Base-by-base conservation (phyloP, 1,140 invertebrate species). In the Apis florea region DNA sequence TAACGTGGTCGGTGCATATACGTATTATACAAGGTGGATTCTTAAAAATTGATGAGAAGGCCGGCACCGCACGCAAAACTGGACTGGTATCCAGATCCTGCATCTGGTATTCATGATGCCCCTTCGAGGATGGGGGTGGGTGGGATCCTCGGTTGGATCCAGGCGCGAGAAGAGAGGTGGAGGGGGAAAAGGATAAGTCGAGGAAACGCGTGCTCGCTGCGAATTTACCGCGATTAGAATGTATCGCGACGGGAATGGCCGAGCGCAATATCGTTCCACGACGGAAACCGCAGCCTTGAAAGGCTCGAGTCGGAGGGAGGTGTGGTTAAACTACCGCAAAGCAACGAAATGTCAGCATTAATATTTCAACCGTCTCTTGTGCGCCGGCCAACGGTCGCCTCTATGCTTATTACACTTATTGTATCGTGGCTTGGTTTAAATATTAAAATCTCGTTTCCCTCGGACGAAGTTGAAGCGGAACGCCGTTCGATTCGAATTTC, bases 31-130 rank as follows among this genome's bases (percentile, higher is more conserved):
- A 85, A 64, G 89, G 82, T 83, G 86, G 31, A 89, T 88, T 90
- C 88, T 93, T 93, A 93, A 93, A 93, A 93, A 93, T 94, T 94
- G 91, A 94, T 93, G 92, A 88, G 87, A 88, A 88, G 91, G 88
- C 85, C 69, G 84, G 87, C 84, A 85, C 86, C 88, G 90, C 91
- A 89, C 88, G 91, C 92, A 92, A 40, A 93, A 92, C 92, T 91
- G 92, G 92, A 93, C 93, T 40, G 85, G 85, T 88, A 88, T 85
- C 93, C 91, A 91, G 91, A 92, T 89, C 88, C 86, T 81, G 80
- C 92, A 93, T 94, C 87, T 92, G 59, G 93, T 93, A 94, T 94
- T 94, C 93, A 94, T 94, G 90, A 86, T 92, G 89, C 59, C 79
- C 49, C 71, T 85, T 84, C 77, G 76, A 5, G 56, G 81, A 70